A percentile compares a stretch with the other conserved stretches of the same genome.
Conservation (phyloP, 2,888 invertebrate species). For the Platycnemis pennipes region DNA sequence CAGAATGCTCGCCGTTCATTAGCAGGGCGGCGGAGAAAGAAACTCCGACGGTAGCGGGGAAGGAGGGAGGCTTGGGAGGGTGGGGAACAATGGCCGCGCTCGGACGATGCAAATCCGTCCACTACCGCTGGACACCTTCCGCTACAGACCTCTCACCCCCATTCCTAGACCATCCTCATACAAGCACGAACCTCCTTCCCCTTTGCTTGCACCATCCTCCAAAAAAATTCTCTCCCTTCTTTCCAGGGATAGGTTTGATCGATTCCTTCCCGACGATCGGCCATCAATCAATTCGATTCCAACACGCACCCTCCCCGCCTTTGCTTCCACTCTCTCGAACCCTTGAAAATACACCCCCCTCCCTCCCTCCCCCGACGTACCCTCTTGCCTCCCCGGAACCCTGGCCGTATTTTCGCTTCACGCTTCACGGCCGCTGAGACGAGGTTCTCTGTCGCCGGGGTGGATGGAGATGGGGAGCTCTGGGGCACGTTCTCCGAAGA, state of each 20-base stretch:
- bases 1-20: slow-evolving; percentile 48
- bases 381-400: neutral
- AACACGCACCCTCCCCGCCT: neutral
- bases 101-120: slow-evolving; percentile 16
- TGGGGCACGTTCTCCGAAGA: neutral
- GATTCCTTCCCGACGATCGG: slow-evolving; percentile 60
- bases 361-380: neutral
- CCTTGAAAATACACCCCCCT: neutral
- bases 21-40: slow-evolving; percentile 31
- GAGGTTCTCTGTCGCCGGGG: neutral
- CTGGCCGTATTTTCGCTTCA: slow-evolving; percentile 26
- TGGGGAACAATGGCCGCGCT: neutral
- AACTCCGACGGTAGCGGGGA: neutral
- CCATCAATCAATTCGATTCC: slow-evolving; percentile 60
- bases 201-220: too few species aligned
- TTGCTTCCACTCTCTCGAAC: neutral
- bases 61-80: neutral
- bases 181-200: too few species aligned
- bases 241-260: slow-evolving; percentile 12
- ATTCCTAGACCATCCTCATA: too few species aligned
- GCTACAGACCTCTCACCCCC: neutral
- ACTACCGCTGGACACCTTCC: neutral
- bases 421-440: slow-evolving; percentile 51
- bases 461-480: neutral
- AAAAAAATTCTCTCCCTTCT: neutral